phyloP scores from a whole-genome alignment of 2,888 invertebrate species.

The Netelia virgata region DNA sequence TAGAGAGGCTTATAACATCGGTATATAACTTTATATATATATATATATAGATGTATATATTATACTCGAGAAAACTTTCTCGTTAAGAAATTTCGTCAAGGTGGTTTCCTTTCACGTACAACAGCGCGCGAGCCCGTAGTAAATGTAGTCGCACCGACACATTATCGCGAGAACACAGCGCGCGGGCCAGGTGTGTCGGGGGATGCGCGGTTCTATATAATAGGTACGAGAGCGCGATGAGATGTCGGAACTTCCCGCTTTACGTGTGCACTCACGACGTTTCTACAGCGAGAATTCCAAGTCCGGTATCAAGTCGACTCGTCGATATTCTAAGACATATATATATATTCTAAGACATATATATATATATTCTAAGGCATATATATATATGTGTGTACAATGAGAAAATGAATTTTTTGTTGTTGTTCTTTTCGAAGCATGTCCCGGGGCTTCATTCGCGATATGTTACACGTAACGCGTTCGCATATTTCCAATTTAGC shows the following conservation, averaged over 20 bases:
- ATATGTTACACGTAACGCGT: background rate
- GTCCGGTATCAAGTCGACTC: background rate
- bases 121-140: background rate
- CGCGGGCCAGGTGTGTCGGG: slow-evolving; percentile 20
- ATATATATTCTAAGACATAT: too few relatives aligned
- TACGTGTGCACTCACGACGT: background rate
- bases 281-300: background rate
- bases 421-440: background rate
- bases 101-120: slow-evolving; percentile 65
- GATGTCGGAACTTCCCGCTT: background rate
- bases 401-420: background rate
- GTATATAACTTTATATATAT: background rate
- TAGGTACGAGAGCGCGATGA: background rate
- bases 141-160: slow-evolving; percentile 34
- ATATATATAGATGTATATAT: background rate
- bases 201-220: background rate
- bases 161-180: background rate
- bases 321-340: background rate
- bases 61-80: slow-evolving; percentile 56
- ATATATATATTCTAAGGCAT: too few relatives aligned
- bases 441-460: background rate
- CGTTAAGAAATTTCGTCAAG: slow-evolving; percentile 68
- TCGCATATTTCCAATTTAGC: background rate
- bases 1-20: slow-evolving; percentile 1
- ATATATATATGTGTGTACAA: too few relatives aligned